These are phyloP conservation scores for Macrotrachela quadricornifera DNA, from an alignment of 1,140 invertebrate species.

Conservation along the genomic window DNA sequence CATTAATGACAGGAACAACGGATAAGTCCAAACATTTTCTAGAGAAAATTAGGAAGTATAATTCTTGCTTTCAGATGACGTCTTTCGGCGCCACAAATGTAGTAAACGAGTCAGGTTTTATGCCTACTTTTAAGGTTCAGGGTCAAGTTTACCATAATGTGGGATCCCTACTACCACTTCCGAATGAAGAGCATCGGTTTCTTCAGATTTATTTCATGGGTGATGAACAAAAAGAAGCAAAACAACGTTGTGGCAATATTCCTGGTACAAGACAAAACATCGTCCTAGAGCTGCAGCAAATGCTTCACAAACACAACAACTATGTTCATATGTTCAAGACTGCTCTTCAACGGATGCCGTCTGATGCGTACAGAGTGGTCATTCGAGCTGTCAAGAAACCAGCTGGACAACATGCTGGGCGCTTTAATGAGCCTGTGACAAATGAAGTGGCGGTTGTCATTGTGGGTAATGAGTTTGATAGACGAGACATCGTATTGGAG, in stretches of 20 bases:
- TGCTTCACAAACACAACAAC: slow-evolving; percentile 22
- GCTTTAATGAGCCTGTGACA: slow-evolving; percentile 22
- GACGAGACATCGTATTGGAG: slow-evolving; percentile 12
- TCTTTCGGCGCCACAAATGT: too few species aligned
- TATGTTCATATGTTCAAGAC: slow-evolving; percentile 22
- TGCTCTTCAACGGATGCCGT: slow-evolving; percentile 19
- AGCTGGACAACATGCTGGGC: slow-evolving; percentile 22
- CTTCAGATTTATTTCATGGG: slow-evolving; percentile 25
- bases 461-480: slow-evolving; percentile 16
- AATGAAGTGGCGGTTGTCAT: slow-evolving; percentile 22
- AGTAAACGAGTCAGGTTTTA: too few species aligned
- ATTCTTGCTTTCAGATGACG: too few species aligned
- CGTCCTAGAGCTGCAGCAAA: slow-evolving; percentile 15
- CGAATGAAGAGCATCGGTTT: slow-evolving; percentile 20
- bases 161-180: too few species aligned
- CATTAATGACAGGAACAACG: too few species aligned
- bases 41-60: too few species aligned
- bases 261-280: neutral
- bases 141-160: too few species aligned
- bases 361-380: slow-evolving; percentile 15
- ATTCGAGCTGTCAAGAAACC: slow-evolving; percentile 23
- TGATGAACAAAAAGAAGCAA: slow-evolving; percentile 7
- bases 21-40: too few species aligned
- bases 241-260: slow-evolving; percentile 3
- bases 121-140: too few species aligned